Conservation (phyloP, 2,888 invertebrate genomes). For the Harmothoe impar region DNA sequence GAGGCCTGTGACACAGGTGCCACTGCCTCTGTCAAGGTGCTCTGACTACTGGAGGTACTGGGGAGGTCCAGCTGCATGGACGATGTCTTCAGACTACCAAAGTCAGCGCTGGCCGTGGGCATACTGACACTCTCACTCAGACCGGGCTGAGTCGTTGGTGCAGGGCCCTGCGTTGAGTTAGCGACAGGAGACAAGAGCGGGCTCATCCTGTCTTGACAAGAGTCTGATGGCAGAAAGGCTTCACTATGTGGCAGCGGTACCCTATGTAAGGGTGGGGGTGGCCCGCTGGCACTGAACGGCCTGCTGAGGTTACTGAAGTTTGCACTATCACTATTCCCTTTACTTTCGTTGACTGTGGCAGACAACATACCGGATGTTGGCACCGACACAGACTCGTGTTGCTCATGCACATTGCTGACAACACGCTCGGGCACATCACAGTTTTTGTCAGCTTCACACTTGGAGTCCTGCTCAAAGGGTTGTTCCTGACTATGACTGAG, state of each 20-base stretch:
- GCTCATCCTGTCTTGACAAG: background rate
- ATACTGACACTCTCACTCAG: background rate
- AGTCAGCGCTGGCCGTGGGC: background rate
- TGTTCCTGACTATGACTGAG: slow-evolving; percentile 49
- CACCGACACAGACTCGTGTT: slow-evolving; percentile 24
- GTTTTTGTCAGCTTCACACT: slow-evolving; percentile 26
- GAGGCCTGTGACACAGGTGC: background rate
- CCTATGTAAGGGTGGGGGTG: background rate
- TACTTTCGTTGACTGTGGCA: background rate
- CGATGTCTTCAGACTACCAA: slow-evolving; percentile 21
- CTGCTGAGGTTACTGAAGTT: slow-evolving; percentile 40
- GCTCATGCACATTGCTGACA: background rate
- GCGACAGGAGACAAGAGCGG: background rate
- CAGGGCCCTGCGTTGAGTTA: background rate
- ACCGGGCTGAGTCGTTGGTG: background rate
- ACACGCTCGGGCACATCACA: slow-evolving; percentile 38
- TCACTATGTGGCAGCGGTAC: background rate
- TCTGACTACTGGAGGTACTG: slow-evolving; percentile 45
- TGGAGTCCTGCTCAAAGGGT: slow-evolving; percentile 54
- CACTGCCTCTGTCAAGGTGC: background rate
- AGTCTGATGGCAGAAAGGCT: slow-evolving; percentile 35
- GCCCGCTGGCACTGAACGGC: slow-evolving; percentile 40
- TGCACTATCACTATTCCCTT: slow-evolving; percentile 44
- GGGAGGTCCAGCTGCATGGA: background rate
- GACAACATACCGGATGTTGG: slow-evolving; percentile 29